Evolutionary conservation across 2,888 invertebrate species (phyloP).

Genomic region (Keiferia lycopersicella): DNA sequence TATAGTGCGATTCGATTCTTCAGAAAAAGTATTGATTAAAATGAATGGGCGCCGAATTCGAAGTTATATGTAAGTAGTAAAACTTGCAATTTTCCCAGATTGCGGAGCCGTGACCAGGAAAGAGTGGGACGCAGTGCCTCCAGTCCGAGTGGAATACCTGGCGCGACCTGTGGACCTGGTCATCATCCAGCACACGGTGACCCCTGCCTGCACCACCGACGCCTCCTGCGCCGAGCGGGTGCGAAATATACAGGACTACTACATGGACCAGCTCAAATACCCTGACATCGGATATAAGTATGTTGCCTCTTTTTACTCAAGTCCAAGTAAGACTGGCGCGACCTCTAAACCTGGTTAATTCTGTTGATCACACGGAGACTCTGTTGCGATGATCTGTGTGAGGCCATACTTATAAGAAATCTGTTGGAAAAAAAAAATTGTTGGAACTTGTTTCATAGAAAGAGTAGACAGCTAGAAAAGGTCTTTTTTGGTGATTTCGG

Average conservation of each 20-base stretch:
- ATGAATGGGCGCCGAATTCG: too few species aligned
- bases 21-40: too few species aligned
- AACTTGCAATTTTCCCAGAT: slow-evolving; percentile 30
- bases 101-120: slow-evolving; percentile 74
- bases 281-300: slow-evolving; percentile 82
- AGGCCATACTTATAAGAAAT: too few species aligned
- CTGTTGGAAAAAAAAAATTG: too few species aligned
- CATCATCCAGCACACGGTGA: slow-evolving; percentile 82
- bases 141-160: slow-evolving; percentile 77
- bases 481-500: too few species aligned
- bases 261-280: slow-evolving; percentile 71
- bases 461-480: too few species aligned
- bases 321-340: too few species aligned
- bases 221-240: slow-evolving; percentile 67
- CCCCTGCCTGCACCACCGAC: slow-evolving; percentile 66
- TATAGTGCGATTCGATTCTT: too few species aligned
- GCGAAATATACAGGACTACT: slow-evolving; percentile 74
- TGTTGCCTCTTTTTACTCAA: slow-evolving; percentile 39
- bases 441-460: too few species aligned
- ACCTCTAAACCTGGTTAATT: too few species aligned
- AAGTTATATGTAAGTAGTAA: neutral
- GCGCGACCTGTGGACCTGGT: slow-evolving; percentile 79
- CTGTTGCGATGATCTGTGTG: too few species aligned
- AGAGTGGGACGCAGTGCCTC: slow-evolving; percentile 81
- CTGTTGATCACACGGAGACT: too few species aligned